Base-by-base conservation (phyloP, 2,113 vertebrate genomes). In the Hipposideros armiger region DNA sequence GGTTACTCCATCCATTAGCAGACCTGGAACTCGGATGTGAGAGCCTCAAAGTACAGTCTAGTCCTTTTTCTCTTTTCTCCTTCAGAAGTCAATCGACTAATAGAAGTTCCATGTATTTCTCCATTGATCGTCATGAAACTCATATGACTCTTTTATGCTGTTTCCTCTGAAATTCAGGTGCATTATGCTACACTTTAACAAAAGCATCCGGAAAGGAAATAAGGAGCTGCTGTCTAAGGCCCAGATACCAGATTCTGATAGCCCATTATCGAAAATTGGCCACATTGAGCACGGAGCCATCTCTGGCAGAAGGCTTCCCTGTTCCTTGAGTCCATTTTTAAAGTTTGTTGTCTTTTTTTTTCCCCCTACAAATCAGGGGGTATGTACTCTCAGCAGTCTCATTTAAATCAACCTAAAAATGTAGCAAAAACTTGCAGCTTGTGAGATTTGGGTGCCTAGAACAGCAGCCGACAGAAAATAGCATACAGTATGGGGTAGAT, bases 401-500 rank as follows among this genome's bases (percentile, higher is more conserved):
- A 87, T 90, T 77, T 73, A 82, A 86, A 97, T 96, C 3, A 88
- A 58, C 70, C 60, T 87, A 72, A 89, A 76, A 36, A 94, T 95
- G 47, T 64, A 94, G n/a, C 69, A 80, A 93, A 56, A 66, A 36
- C 22, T 82, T 90, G 11, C 82, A 50, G 17, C 74, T 82, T 94
- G 77, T 73, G 24, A 64, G 36, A 69, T 95, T 62, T 77, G 45
- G 67, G 19, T 20, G 36, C 69, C 73, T 97, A 94, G 24, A 90
- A 91, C 45, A 94, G 56, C 84, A 96, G 42, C 64, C 50, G 97
- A 58, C 86, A 94, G 82, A 87, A 77, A 94, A 82, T 40, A 94
- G 69, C n/a, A 69, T 70, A 93, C 81, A 96, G 40, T 87, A 50
- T 54, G 24, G 47, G 62, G 93, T 98, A 92, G 73, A 97, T 96